Conservation (phyloP, 2,888 invertebrate genomes). For the Boloria selene region DNA sequence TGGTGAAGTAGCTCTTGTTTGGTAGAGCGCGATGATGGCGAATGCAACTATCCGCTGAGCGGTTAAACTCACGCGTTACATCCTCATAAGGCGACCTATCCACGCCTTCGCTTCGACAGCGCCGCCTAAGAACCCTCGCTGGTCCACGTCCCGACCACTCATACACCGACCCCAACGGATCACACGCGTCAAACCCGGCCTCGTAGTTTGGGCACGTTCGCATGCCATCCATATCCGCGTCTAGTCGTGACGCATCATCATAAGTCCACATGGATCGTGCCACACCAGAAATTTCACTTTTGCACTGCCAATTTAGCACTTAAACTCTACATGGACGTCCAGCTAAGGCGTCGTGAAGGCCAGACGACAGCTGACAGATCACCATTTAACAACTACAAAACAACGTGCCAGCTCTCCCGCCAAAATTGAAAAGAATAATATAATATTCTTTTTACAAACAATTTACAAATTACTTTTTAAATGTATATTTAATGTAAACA, state of each 20-base stretch:
- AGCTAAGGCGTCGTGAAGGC: slow-evolving; percentile 63
- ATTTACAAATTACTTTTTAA: slow-evolving; percentile 32
- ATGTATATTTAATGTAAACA: slow-evolving; percentile 7
- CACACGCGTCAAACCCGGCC: slow-evolving; percentile 75
- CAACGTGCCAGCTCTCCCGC: slow-evolving; percentile 73
- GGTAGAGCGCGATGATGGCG: slow-evolving; percentile 58
- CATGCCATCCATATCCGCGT: slow-evolving; percentile 75
- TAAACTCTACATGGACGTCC: slow-evolving; percentile 59
- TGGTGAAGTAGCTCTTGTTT: slow-evolving; percentile 70
- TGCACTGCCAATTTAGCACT: slow-evolving; percentile 72
- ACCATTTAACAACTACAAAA: slow-evolving; percentile 59
- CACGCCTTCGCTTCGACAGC: slow-evolving; percentile 78
- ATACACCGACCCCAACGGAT: slow-evolving; percentile 69
- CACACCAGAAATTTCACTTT: slow-evolving; percentile 62
- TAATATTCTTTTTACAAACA: slow-evolving; percentile 56
- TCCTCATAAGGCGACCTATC: slow-evolving; percentile 78
- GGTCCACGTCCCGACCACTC: slow-evolving; percentile 68
- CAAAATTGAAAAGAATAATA: slow-evolving; percentile 68
- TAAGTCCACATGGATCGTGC: slow-evolving; percentile 69
- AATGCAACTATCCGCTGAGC: slow-evolving; percentile 59
- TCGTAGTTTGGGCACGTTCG: slow-evolving; percentile 73
- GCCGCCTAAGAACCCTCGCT: slow-evolving; percentile 72
- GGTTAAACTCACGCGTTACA: slow-evolving; percentile 61
- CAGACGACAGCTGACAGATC: slow-evolving; percentile 73
- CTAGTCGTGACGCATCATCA: slow-evolving; percentile 70